Base-by-base conservation (phyloP, 2,113 vertebrate genomes). In the Bufo gargarizans region DNA sequence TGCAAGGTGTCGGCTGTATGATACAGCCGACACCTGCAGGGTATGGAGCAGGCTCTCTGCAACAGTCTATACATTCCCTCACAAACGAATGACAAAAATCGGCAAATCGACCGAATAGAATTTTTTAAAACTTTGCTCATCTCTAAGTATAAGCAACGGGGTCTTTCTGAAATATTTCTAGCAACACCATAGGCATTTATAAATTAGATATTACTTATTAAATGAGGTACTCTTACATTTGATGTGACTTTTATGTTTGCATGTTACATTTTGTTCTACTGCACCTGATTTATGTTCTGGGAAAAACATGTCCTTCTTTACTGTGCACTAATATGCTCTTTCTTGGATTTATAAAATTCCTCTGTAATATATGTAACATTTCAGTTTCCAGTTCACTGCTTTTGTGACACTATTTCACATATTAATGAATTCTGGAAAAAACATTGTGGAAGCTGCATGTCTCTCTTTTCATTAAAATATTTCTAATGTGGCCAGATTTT, bases 341-440 rank as follows among this genome's bases (percentile, higher is more conserved):
- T 76, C 72, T 9, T 50, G 45, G 45, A 76, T 76, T 76, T 76
- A 76, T 76, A 45, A 76, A 50, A 76, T 76, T 76, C 20, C 14
- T 8, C 20, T 76, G 9, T 50, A 49, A 76, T 76, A 76, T 19
- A 49, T 76, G 20, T 76, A 76, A 49, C 72, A 76, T 76, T 76
- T 76, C 47, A 50, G 16, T 76, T 76, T 50, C 45, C 72, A 76
- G 72, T 20, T 76, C 72, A 76, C 43, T 50, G 72, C 72, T 19
- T 76, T 17, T 76, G 19, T 50, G 72, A 76, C 72, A 76, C 47
- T 49, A 50, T 20, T 76, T 76, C 72, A 76, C 50, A 8, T 19
- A 76, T 76, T 76, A 76, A 76, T 50, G 43, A 76, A 50, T 76
- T 50, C 72, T 76, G 47, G 72, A 76, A 50, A 33, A 47, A 76